Evolutionary conservation across 2,888 invertebrate genomes (phyloP), one percentile per base, ranked within the genome.

Genomic region (Aleiodes alternator): DNA sequence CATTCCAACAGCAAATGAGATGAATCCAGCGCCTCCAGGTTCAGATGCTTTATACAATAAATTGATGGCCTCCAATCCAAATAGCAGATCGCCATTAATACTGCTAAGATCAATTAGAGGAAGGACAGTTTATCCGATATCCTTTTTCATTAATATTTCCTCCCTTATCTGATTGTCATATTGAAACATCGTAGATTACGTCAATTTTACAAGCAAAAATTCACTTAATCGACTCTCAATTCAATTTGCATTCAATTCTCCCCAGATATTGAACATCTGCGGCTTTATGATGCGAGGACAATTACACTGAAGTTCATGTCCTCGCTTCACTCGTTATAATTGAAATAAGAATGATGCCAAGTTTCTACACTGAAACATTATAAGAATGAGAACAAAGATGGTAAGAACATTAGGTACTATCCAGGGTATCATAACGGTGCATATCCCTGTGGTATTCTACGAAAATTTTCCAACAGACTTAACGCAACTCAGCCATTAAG

Each of bases 261-360:
- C 16, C n/a, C 12, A 6, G 8, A 48, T 31, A 68, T 50, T 51
- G 51, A 68, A 68, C 68, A 68, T 31, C 68, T 78, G 78, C 77
- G 80, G 81, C 79, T 86, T 87, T 87, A 88, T 85, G 87, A 83
- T 79, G 81, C 84, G 83, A 78, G 79, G 85, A 71, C 86, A 83
- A 86, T 86, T 84, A 86, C 82, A 50, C 50, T 50, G 61, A 61
- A n/a, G 38, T 38, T 43, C 82, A 81, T 81, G 31, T 51, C 8
- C 79, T 70, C 80, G 71, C 82, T 80, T 29, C 66, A 71, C 61
- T 76, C 74, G 79, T 78, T 78, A 78, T 82, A 82, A 82, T 82
- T 82, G 88, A 88, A 87, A 86, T 86, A 86, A 85, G 84, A 87
- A 86, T 83, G 80, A 85, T 84, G 82, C 75, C 80, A 79, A 75